Evolutionary conservation across 30 jellyfish, hydroid and myxozoan species (phyloP).

Genomic region (Catostylus mosaicus): DNA sequence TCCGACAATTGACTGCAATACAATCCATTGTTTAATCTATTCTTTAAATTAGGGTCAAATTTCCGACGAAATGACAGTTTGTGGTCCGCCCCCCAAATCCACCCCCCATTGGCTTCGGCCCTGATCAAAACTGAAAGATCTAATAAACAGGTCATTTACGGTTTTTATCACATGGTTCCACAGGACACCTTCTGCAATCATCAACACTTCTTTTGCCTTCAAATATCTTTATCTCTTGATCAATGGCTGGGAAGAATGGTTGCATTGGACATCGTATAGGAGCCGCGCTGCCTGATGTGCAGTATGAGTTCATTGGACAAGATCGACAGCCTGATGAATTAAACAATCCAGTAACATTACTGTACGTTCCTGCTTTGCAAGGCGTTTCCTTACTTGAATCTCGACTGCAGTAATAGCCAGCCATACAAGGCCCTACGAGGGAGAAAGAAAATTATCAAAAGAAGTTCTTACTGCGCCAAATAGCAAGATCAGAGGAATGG

Average conservation of each 20-base stretch:
- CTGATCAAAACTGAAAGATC: too few relatives aligned
- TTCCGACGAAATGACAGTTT: too few relatives aligned
- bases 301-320: constrained; percentile 30
- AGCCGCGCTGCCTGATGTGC: constrained; percentile 1
- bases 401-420: constrained; percentile 47
- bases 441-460: too few relatives aligned
- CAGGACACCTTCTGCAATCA: constrained; percentile 34
- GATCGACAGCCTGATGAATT: neutral
- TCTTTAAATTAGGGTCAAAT: too few relatives aligned
- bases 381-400: constrained; percentile 30
- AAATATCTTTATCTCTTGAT: neutral
- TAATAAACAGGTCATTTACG: neutral
- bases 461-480: too few relatives aligned
- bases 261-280: constrained; percentile 20
- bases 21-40: too few relatives aligned
- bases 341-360: constrained; percentile 39
- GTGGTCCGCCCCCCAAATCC: too few relatives aligned
- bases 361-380: constrained; percentile 54
- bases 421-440: constrained; percentile 36
- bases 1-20: too few relatives aligned
- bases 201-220: neutral
- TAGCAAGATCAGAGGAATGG: neutral
- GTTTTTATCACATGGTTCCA: constrained; percentile 29
- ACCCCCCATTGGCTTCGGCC: too few relatives aligned
- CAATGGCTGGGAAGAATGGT: neutral